Evolutionary conservation across 2,888 invertebrate genomes (phyloP), one percentile per base, ranked within the genome.

Genomic region (Lochmaea capreae): DNA sequence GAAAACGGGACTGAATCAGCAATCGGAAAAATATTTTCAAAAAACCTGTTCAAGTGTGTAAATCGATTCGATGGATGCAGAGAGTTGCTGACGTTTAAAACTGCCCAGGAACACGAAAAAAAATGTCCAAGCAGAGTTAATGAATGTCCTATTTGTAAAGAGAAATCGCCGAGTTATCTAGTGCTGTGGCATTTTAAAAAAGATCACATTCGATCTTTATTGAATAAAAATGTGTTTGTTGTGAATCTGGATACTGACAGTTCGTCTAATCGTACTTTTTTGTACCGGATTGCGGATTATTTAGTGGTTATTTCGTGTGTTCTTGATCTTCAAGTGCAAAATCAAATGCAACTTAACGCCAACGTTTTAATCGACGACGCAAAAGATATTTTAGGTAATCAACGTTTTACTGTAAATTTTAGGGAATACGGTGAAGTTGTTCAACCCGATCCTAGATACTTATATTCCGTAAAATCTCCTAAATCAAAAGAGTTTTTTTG

Each of bases 31-130:
- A 12, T 58, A 9, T 18, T 26, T 26, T 11, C 11, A 22, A 11
- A 26, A 22, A 26, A 26, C 26, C 11, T 22, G 14, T 58, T 58
- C 14, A 58, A 58, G 26, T 58, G 58, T 58, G 18, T 58, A 8
- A 58, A 58, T 26, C 18, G 58, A 58, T 58, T 58, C 18, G 26
- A 22, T 11, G 58, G 58, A 9, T 58, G 58, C 26, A 58, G 18
- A 26, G 58, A 58, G 26, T 26, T 58, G 18, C 10, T 58, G 18
- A 22, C 58, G 11, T 58, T 22, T 58, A 1, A 18, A 22, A 58
- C 58, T 26, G 4, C 58, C 4, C 2, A 4, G 18, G 22, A 22
- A 58, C 58, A 58, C 58, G 58, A 58, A 22, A 58, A 58, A 58
- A 58, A 9, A 26, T 58, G 58, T 58, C 4, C 4, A 22, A 26